Conservation (phyloP, 2,888 invertebrate genomes). For the Nycteola revayana region DNA sequence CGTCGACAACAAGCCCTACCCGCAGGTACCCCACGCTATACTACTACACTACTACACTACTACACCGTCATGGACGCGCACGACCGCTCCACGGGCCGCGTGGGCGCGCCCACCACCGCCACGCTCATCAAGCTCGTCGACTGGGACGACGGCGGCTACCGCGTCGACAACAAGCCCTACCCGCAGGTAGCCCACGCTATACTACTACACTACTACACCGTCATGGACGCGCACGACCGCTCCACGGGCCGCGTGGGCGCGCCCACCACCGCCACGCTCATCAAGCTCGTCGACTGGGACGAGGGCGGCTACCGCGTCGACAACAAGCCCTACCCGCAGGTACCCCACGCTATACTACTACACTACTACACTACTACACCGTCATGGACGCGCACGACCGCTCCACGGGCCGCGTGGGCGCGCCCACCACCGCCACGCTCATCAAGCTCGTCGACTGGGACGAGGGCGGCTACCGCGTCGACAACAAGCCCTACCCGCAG, state of each 20-base stretch:
- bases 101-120: constrained; percentile 90
- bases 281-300: constrained; percentile 89
- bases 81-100: no score
- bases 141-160: constrained; percentile 97
- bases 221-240: no score
- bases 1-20: constrained; percentile 83
- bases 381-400: no score
- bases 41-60: no score
- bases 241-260: no score
- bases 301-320: constrained; percentile 86
- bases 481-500: not conserved
- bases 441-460: constrained; percentile 93
- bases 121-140: constrained; percentile 89
- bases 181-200: constrained; percentile 50
- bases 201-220: no score
- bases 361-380: no score
- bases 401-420: no score
- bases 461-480: constrained; percentile 83
- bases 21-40: constrained; percentile 89
- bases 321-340: constrained; percentile 82
- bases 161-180: constrained; percentile 89
- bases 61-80: no score
- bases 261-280: not conserved
- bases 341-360: not conserved
- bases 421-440: constrained; percentile 81